phyloP scores from a whole-genome alignment of 2,113 vertebrate genomes.

The Pygathrix nemaeus region DNA sequence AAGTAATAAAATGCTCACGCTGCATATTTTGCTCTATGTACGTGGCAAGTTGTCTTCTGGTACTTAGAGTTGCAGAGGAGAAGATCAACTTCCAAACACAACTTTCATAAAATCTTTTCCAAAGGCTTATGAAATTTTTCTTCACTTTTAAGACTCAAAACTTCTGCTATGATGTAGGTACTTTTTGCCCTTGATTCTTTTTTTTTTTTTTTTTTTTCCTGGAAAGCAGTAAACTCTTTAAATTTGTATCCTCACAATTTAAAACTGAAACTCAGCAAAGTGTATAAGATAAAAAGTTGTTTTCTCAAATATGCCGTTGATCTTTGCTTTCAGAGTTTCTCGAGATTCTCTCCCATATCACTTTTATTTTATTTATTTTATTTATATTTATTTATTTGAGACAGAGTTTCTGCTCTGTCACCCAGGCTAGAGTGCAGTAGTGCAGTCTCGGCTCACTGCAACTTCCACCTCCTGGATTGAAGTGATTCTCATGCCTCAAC shows the following conservation, averaged over 20 bases:
- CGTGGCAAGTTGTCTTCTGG: neutral
- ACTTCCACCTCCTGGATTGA: too few relatives aligned
- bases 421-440: too few relatives aligned
- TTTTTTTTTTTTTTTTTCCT: neutral
- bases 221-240: neutral
- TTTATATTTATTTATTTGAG: too few relatives aligned
- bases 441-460: too few relatives aligned
- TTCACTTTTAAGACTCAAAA: conserved; percentile 20
- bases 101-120: neutral
- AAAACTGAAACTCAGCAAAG: neutral
- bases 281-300: neutral
- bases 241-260: neutral
- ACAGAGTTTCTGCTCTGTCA: too few relatives aligned
- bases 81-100: conserved; percentile 5
- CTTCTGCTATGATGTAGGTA: neutral
- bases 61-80: neutral
- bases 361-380: neutral
- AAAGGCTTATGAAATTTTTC: neutral
- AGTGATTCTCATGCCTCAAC: too few relatives aligned
- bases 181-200: neutral
- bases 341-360: neutral
- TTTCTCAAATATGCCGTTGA: neutral
- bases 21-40: neutral
- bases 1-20: neutral
- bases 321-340: neutral